Base-by-base conservation (phyloP, 2,113 vertebrate species). In the Limanda limanda region DNA sequence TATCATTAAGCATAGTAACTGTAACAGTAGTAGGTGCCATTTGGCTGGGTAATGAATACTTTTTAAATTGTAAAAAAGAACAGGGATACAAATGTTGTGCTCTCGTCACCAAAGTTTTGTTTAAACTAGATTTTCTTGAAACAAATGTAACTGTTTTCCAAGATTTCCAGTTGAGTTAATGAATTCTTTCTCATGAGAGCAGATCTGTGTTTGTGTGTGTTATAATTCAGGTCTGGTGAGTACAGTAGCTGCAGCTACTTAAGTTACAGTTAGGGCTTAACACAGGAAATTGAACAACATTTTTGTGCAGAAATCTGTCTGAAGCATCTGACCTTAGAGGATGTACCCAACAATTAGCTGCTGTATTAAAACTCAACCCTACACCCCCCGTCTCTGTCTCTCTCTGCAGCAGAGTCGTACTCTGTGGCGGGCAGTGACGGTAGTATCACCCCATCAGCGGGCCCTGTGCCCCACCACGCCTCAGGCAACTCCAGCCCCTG, bases 351-450 rank as follows among this genome's bases (percentile, higher is more conserved):
- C 61, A 83, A 76, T 81, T 85, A 84, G 71, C 60, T 71, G 12
- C 56, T 76, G 59, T 37, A 35, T 25, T 64, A 76, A 52, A 75
- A 74, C 40, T 47, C 35, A 66, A 31, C 31, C 21, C 25, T 54
- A 61, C 27, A 12, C 37, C 15, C 35, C 13, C 2, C 15, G n/a
- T n/a, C 12, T 55, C 27, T 14, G 18, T 40, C 14, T 62, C 52
- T 78, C 45, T 76, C 25, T 83, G 57, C 80, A 88, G 73, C 88
- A 93, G 96, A 97, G 81, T 91, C 96, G 0, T 97, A 96, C 82
- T 94, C 96, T 20, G 93, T 93, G 79, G 93, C 95, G 1, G 93
- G 90, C 85, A 95, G 94, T 60, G 95, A 95, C 71, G 93, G 94
- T 71, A 95, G 94, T 48, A 81, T 95, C 76, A 91, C 90, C 1